phyloP scores from a whole-genome alignment of 92 coral and sea anemone genomes.

The Palythoa grandis region DNA sequence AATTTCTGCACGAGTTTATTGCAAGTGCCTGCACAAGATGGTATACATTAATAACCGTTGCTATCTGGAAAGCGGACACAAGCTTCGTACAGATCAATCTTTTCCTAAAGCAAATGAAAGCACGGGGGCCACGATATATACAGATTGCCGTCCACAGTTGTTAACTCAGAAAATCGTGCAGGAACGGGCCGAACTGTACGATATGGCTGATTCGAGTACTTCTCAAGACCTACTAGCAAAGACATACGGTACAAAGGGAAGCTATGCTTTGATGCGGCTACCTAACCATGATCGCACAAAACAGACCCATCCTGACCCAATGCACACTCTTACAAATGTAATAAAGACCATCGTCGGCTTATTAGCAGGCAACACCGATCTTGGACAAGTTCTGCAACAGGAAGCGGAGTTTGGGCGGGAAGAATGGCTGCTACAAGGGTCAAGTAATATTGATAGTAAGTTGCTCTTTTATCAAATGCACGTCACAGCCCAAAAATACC shows the following conservation, averaged over 20 bases:
- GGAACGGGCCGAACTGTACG: slow-evolving; percentile 15
- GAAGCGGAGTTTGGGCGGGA: slow-evolving; percentile 17
- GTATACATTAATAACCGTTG: slow-evolving; percentile 22
- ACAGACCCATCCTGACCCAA: slow-evolving; percentile 37
- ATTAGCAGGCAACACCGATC: slow-evolving; percentile 28
- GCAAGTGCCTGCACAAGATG: slow-evolving; percentile 44
- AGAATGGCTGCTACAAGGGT: slow-evolving; percentile 29
- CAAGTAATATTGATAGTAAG: neutral
- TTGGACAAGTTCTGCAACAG: neutral
- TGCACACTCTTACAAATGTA: slow-evolving; percentile 48
- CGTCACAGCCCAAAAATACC: neutral
- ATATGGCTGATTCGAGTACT: neutral
- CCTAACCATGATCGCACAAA: slow-evolving; percentile 32
- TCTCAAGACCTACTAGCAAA: slow-evolving; percentile 28
- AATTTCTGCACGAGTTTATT: slow-evolving; percentile 20
- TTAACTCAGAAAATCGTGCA: neutral
- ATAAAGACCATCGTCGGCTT: slow-evolving; percentile 34
- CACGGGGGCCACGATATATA: neutral
- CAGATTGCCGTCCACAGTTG: neutral
- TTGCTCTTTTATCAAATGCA: neutral
- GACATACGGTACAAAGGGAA: slow-evolving; percentile 16
- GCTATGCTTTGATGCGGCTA: slow-evolving; percentile 29
- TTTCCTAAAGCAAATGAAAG: neutral
- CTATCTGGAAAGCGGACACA: slow-evolving; percentile 13
- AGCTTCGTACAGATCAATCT: slow-evolving; percentile 16